phyloP scores from a whole-genome alignment of 2,113 vertebrate species.

The Anoura caudifer region DNA sequence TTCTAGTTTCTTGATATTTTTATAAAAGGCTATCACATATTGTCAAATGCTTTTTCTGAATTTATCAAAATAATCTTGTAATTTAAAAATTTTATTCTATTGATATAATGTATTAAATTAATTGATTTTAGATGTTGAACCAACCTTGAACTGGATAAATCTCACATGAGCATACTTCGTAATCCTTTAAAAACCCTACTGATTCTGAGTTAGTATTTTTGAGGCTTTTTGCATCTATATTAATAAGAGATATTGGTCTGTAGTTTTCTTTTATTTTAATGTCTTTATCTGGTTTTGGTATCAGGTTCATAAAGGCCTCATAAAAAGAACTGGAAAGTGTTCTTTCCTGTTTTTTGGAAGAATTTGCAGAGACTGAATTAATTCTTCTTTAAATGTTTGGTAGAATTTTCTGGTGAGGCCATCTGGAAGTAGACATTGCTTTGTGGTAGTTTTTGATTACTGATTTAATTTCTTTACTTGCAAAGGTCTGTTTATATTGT shows the following conservation, averaged over 20 bases:
- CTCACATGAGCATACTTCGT: background rate
- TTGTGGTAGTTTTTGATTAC: background rate
- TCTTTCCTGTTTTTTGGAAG: background rate
- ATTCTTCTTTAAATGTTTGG: background rate
- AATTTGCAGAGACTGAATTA: background rate
- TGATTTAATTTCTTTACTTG: background rate
- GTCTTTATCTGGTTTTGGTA: background rate
- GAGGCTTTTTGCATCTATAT: background rate
- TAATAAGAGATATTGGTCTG: background rate
- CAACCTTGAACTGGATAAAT: background rate
- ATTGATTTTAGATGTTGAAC: background rate
- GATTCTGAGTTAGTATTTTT: background rate
- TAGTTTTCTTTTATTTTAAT: background rate
- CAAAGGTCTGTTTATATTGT: background rate
- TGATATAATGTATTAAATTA: background rate
- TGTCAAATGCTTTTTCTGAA: background rate
- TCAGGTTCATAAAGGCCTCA: background rate
- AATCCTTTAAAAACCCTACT: background rate
- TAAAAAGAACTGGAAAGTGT: background rate
- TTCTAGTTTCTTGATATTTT: background rate
- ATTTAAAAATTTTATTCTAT: background rate
- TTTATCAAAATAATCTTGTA: background rate
- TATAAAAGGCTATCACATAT: background rate
- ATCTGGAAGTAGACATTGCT: background rate
- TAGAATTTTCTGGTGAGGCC: background rate